These are phyloP conservation scores for Thysanoteuthis rhombus DNA, from an alignment of 2,888 invertebrate species.

Conservation along the genomic window DNA sequence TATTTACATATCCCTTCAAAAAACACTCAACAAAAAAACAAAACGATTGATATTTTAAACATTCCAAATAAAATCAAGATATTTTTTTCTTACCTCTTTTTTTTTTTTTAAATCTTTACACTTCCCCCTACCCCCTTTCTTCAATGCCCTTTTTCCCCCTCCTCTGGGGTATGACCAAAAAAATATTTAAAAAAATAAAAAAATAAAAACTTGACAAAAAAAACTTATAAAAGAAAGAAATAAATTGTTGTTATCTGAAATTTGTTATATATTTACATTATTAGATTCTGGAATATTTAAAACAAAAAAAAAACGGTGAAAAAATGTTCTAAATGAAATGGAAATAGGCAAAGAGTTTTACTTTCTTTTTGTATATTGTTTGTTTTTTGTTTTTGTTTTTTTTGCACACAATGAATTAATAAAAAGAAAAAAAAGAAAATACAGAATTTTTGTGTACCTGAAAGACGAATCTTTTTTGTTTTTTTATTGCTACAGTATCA, in stretches of 20 bases:
- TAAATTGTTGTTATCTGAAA: conserved; percentile 26
- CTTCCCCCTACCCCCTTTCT: background rate
- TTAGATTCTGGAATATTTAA: conserved; percentile 24
- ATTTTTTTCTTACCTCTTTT: background rate
- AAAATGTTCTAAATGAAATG: background rate
- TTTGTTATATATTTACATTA: conserved; percentile 25
- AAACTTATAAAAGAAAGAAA: background rate
- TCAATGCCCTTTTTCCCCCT: background rate
- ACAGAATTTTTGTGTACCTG: background rate
- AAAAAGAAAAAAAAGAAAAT: background rate
- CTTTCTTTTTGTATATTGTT: background rate
- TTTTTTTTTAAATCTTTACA: background rate
- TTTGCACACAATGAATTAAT: background rate
- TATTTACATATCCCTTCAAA: background rate
- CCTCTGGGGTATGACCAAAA: too few relatives aligned
- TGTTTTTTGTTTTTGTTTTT: conserved; percentile 1
- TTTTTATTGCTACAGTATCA: background rate
- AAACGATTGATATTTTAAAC: background rate
- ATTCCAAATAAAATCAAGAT: background rate
- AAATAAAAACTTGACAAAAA: background rate
- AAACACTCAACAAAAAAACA: background rate
- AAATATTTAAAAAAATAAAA: background rate
- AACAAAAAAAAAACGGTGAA: background rate
- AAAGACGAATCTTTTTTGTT: background rate
- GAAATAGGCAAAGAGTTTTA: background rate